Conservation (phyloP, 2,797 vertebrate species). For the Rhinichthys osculus region DNA sequence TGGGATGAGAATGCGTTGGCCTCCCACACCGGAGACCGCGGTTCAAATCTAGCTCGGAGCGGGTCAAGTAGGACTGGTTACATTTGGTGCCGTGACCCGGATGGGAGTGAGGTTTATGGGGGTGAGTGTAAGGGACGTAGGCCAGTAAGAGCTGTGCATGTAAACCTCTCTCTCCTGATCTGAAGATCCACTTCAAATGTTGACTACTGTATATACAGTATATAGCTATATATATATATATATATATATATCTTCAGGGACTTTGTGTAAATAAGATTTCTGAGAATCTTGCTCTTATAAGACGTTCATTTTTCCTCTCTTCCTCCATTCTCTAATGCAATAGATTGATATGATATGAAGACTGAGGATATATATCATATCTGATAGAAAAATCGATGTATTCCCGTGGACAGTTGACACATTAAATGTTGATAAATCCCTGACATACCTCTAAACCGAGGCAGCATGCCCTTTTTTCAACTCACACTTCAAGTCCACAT, state of each 20-base stretch:
- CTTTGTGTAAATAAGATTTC: conserved; percentile 27
- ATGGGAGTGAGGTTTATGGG: too few relatives aligned
- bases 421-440: conserved; percentile 48
- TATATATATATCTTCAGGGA: neutral
- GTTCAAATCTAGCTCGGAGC: too few relatives aligned
- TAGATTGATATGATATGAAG: conserved; percentile 26
- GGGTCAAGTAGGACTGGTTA: too few relatives aligned
- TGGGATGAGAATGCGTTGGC: too few relatives aligned
- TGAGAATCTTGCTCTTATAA: neutral
- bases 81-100: too few relatives aligned
- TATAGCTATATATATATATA: too few relatives aligned
- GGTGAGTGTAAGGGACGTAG: too few relatives aligned
- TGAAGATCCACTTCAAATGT: too few relatives aligned
- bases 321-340: neutral
- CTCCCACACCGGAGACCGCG: too few relatives aligned
- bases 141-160: too few relatives aligned
- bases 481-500: neutral
- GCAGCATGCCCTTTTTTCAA: neutral
- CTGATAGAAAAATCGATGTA: conserved; percentile 44
- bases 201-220: too few relatives aligned
- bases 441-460: conserved; percentile 29
- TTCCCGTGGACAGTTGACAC: conserved; percentile 27
- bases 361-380: conserved; percentile 33
- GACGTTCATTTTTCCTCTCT: conserved; percentile 5
- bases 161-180: too few relatives aligned